Conservation (phyloP, 2,797 vertebrate genomes). For the Monodelphis domestica region DNA sequence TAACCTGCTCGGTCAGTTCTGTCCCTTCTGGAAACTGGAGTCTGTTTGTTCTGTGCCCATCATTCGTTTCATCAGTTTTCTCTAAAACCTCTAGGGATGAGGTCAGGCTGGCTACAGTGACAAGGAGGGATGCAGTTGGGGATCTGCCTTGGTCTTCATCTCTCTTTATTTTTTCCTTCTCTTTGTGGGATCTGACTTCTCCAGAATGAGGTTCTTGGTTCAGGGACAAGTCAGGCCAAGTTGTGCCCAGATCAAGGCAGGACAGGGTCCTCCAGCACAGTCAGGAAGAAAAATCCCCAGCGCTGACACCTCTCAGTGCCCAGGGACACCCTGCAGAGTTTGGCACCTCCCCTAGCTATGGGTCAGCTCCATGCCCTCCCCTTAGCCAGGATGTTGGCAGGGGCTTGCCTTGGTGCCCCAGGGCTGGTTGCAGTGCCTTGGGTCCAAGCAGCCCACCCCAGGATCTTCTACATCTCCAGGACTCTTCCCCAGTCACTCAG, state of each 20-base stretch:
- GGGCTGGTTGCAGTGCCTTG: not conserved
- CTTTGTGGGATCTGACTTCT: not conserved
- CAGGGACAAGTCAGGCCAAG: slow-evolving; percentile 15
- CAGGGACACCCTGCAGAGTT: not conserved
- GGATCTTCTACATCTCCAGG: not conserved
- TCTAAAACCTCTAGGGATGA: slow-evolving; percentile 17
- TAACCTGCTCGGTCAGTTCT: slow-evolving; percentile 81
- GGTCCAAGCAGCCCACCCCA: not conserved
- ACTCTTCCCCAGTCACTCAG: not conserved
- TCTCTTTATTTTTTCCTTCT: slow-evolving; percentile 17
- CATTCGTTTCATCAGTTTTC: slow-evolving; percentile 13
- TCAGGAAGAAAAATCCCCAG: not conserved
- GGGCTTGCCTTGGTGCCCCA: not conserved
- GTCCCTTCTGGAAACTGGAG: slow-evolving; percentile 68
- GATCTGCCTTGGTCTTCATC: not conserved
- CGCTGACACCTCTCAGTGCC: not conserved
- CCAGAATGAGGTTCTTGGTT: not conserved
- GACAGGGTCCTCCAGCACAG: not conserved
- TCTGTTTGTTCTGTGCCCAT: slow-evolving; percentile 53
- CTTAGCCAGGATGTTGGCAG: not conserved
- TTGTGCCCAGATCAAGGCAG: not conserved
- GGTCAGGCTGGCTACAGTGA: slow-evolving; percentile 40
- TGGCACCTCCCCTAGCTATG: too few relatives aligned
- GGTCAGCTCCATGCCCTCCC: too few relatives aligned
- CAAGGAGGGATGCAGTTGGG: not conserved